These are phyloP conservation scores for Glossosoma conforme DNA, from an alignment of 1,140 invertebrate species.

Conservation along the genomic window DNA sequence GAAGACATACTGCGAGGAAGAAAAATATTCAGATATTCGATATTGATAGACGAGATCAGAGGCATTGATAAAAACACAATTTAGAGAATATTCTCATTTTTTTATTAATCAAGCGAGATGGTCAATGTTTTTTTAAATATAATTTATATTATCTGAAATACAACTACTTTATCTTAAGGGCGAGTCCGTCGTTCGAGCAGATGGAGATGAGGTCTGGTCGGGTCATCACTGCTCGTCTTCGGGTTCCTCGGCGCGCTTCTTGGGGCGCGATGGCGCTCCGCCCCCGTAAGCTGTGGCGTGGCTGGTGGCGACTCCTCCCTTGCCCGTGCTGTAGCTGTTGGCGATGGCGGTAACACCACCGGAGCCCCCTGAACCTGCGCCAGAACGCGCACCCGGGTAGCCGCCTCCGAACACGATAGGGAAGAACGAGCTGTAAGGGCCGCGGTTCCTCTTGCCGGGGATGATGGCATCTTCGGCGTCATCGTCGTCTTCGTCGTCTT, in stretches of 20 bases:
- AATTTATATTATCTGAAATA: constrained; percentile 30
- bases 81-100: constrained; percentile 19
- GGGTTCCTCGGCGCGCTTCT: constrained; percentile 1
- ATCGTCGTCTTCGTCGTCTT: constrained; percentile 39
- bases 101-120: constrained; percentile 17
- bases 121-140: constrained; percentile 13
- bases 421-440: constrained; percentile 51
- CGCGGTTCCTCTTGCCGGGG: constrained; percentile 35
- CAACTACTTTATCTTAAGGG: constrained; percentile 18
- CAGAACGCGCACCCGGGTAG: constrained; percentile 36
- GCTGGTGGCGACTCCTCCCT: constrained; percentile 60
- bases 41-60: no score
- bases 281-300: constrained; percentile 64
- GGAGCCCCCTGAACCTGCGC: constrained; percentile 40
- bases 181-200: constrained; percentile 1
- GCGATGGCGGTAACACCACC: constrained; percentile 58
- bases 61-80: no score
- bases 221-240: constrained; percentile 15
- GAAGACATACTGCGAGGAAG: no score
- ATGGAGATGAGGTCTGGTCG: background rate
- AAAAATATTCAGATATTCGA: no score
- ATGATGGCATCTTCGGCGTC: constrained; percentile 42
- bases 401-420: constrained; percentile 55
- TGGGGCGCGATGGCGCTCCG: constrained; percentile 9
- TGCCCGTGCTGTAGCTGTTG: constrained; percentile 63